A percentile compares a stretch with the other conserved stretches of the same genome.
Evolutionary conservation across 2,888 invertebrate species (phyloP).

Genomic region (Branchinecta sandiegonensis): DNA sequence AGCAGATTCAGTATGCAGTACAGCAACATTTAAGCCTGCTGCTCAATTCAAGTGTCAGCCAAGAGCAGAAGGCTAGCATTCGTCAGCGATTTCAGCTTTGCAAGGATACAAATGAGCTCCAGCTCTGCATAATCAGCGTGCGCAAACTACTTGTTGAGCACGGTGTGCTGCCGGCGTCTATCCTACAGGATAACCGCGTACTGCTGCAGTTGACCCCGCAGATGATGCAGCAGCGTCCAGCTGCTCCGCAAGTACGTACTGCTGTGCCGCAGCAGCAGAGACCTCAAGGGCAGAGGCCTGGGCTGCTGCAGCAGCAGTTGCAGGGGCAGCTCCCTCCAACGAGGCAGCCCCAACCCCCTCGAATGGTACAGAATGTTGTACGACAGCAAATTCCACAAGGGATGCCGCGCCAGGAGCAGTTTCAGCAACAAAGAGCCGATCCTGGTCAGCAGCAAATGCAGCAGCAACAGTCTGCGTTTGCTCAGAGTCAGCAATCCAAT

Average conservation of each 20-base stretch:
- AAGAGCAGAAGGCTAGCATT: slow-evolving; percentile 11
- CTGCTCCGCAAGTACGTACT: not conserved
- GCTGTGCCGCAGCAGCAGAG: slow-evolving; percentile 9
- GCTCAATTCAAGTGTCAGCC: slow-evolving; percentile 19
- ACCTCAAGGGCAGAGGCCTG: slow-evolving; percentile 2
- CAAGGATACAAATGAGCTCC: slow-evolving; percentile 3
- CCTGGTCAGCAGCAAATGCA: not conserved
- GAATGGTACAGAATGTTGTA: slow-evolving; percentile 5
- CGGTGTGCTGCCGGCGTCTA: not conserved
- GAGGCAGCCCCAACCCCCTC: not conserved
- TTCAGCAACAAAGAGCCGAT: not conserved
- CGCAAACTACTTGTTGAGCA: not conserved
- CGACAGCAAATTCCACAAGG: not conserved
- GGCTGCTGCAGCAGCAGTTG: not conserved
- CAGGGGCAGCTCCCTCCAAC: not conserved
- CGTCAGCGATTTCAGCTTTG: slow-evolving; percentile 3
- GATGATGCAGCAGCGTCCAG: slow-evolving; percentile 1
- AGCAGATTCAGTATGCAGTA: slow-evolving; percentile 27
- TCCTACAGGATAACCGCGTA: not conserved
- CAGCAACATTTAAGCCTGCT: slow-evolving; percentile 26
- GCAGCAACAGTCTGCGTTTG: not conserved
- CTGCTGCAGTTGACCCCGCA: slow-evolving; percentile 6
- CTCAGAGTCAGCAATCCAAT: too few relatives aligned
- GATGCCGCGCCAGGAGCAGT: not conserved
- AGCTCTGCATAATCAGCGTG: not conserved